These are phyloP conservation scores for Euglossa dilemma DNA, from an alignment of 1,140 invertebrate species.

Conservation along the genomic window DNA sequence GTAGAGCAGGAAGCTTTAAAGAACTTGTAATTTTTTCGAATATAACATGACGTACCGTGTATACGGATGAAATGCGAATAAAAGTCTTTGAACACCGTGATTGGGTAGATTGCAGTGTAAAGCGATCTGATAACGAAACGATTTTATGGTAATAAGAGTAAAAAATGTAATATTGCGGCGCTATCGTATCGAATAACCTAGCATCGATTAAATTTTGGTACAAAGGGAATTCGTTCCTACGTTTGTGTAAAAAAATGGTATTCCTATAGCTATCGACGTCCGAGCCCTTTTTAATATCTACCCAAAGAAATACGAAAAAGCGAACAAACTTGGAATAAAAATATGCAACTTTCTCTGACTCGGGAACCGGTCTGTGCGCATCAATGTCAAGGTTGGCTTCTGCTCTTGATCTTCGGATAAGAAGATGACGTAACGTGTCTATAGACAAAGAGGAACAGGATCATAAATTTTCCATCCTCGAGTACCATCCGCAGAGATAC, in stretches of 20 bases:
- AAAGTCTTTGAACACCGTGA: neutral
- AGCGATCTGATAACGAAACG: neutral
- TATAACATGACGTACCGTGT: neutral
- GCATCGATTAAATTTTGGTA: no score
- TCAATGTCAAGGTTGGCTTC: constrained; percentile 41
- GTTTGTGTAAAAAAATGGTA: no score
- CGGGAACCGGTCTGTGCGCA: constrained; percentile 12
- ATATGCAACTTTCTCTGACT: constrained; percentile 12
- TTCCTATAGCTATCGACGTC: no score
- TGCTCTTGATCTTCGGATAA: constrained; percentile 52
- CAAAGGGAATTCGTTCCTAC: no score
- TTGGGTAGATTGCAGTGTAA: neutral
- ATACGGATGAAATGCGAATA: neutral
- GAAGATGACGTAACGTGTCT: constrained; percentile 36
- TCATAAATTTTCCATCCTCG: constrained; percentile 47
- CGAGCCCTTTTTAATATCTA: neutral
- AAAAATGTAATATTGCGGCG: no score
- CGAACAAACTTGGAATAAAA: neutral
- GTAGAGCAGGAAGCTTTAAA: neutral
- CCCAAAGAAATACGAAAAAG: neutral
- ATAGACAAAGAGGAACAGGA: constrained; percentile 36
- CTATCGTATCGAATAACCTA: no score
- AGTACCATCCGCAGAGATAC: constrained; percentile 21
- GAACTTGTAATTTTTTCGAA: neutral
- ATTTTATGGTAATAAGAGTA: no score